Evolutionary conservation across 2,113 vertebrate genomes (phyloP).

Genomic region (Fulmarus glacialis): DNA sequence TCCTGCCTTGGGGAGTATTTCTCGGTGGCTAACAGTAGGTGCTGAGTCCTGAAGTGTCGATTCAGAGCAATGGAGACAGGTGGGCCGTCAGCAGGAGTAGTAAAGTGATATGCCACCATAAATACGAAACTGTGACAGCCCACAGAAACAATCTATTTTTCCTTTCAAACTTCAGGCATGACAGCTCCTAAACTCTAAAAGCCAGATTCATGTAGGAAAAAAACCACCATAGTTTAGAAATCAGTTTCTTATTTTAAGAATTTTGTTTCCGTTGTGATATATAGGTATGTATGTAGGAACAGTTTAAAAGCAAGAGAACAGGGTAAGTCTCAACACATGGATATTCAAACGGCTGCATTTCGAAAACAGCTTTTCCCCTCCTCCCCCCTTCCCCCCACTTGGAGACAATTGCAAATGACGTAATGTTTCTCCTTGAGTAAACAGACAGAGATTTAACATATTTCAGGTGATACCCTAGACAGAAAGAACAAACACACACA

Average conservation of each 20-base stretch:
- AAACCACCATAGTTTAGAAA: not conserved
- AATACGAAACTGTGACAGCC: not conserved
- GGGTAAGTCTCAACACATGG: not conserved
- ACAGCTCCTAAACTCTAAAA: not conserved
- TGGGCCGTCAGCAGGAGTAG: not conserved
- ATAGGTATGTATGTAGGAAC: not conserved
- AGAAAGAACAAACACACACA: not conserved
- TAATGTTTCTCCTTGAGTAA: not conserved
- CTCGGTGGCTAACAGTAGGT: conserved; percentile 2
- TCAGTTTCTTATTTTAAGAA: not conserved
- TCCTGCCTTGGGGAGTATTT: conserved; percentile 29
- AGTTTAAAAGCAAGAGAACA: not conserved
- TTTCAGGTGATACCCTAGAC: not conserved
- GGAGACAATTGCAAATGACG: not conserved
- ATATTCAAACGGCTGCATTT: not conserved
- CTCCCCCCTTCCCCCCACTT: not conserved
- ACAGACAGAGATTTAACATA: not conserved
- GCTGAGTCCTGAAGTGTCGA: not conserved
- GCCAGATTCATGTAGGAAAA: not conserved
- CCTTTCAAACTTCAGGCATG: not conserved
- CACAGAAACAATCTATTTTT: not conserved
- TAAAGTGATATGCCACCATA: conserved; percentile 1
- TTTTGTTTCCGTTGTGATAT: not conserved
- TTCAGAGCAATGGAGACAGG: not conserved
- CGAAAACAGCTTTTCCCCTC: not conserved